Percentiles rank a stretch among this genome's conserved stretches.
Evolutionary conservation across 2,888 invertebrate genomes (phyloP).

Genomic region (Cephus pygmeus): DNA sequence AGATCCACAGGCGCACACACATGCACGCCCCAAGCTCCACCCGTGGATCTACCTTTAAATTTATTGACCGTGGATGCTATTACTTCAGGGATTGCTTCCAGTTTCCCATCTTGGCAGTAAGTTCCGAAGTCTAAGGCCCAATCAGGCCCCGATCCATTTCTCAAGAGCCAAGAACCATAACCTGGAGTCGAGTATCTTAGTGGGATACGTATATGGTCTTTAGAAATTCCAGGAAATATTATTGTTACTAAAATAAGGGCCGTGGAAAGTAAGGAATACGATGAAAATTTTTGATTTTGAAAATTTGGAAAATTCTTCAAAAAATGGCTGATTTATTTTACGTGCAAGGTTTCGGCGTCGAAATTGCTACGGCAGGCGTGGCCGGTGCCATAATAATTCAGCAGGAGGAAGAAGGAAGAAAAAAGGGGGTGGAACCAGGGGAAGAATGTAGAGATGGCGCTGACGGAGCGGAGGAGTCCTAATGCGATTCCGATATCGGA

Average conservation of each 20-base stretch:
- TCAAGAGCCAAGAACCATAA: conserved; percentile 34
- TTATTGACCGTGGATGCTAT: conserved; percentile 46
- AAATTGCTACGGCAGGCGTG: conserved; percentile 18
- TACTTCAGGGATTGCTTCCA: conserved; percentile 43
- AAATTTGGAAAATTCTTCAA: no score
- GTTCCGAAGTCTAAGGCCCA: no score
- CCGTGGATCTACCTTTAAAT: conserved; percentile 34
- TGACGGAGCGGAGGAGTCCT: conserved; percentile 33
- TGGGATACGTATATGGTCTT: no score
- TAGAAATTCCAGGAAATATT: no score
- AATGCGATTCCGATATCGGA: conserved; percentile 60
- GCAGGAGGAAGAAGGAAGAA: conserved; percentile 17
- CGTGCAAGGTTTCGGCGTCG: no score
- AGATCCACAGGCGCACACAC: background rate
- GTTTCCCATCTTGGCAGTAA: conserved; percentile 13
- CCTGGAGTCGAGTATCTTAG: conserved; percentile 26
- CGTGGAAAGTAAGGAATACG: no score
- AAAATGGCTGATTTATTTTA: no score
- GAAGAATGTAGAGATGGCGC: background rate
- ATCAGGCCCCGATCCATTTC: no score
- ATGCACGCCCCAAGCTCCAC: background rate
- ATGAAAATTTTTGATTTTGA: no score
- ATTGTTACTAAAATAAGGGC: no score
- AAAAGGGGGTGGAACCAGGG: background rate
- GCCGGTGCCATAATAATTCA: conserved; percentile 22